Conservation (phyloP, 1,140 invertebrate species). For the Caenorhabditis remanei region DNA sequence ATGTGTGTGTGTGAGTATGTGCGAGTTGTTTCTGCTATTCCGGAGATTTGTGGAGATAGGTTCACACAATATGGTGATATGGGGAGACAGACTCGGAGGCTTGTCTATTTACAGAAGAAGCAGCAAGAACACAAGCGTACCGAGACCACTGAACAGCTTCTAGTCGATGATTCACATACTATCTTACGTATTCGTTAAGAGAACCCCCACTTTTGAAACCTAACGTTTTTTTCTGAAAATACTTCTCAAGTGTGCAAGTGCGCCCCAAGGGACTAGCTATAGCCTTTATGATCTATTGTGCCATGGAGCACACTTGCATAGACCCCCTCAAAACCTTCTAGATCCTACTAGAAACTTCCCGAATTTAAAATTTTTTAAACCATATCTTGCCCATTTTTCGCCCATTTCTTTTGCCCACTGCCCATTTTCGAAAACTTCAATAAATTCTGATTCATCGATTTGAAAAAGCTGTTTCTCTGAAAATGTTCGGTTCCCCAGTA, state of each 20-base stretch:
- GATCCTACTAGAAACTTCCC: too few species aligned
- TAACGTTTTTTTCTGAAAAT: not conserved
- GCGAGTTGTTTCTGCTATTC: not conserved
- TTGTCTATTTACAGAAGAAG: constrained; percentile 46
- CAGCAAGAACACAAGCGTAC: constrained; percentile 58
- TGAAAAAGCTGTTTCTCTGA: not conserved
- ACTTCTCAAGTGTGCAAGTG: not conserved
- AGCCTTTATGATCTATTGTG: not conserved
- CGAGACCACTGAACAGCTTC: constrained; percentile 63
- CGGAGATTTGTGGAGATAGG: too few species aligned
- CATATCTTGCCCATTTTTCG: not conserved
- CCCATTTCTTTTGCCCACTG: not conserved
- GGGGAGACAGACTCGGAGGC: not conserved
- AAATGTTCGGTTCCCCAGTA: not conserved
- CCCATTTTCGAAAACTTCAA: not conserved
- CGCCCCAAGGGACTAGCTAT: not conserved
- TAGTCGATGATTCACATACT: constrained; percentile 64
- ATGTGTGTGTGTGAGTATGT: constrained; percentile 6
- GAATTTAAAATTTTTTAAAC: too few species aligned
- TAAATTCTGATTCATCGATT: constrained; percentile 1
- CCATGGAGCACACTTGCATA: too few species aligned
- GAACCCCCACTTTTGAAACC: constrained; percentile 7
- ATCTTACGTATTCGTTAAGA: constrained; percentile 60
- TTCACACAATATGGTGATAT: not conserved
- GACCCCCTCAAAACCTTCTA: too few species aligned